Evolutionary conservation across 2,113 vertebrate species (phyloP), one percentile per base, ranked within the genome.

Genomic region (Pungitius pungitius): DNA sequence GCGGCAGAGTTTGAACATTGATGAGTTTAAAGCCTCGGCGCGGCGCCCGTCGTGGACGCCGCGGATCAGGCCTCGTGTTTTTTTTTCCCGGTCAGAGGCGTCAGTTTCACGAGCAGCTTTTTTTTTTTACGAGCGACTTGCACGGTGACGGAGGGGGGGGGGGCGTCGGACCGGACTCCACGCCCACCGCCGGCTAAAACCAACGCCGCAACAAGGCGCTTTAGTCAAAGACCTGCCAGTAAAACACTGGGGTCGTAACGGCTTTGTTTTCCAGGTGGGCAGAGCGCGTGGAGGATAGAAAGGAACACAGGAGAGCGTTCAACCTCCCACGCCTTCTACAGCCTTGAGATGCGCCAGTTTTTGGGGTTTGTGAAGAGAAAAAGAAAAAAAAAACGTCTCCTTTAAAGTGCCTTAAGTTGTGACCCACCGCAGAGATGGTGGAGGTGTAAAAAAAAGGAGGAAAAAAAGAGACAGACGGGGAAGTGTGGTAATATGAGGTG

Each of bases 161-260:
- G n/a, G n/a, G n/a, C n/a, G n/a, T n/a, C n/a, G n/a, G n/a, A n/a
- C n/a, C n/a, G n/a, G n/a, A n/a, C n/a, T n/a, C n/a, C n/a, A n/a
- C n/a, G n/a, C n/a, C n/a, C n/a, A n/a, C n/a, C n/a, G n/a, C n/a
- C n/a, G 70, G 82, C 92, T 89, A 91, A 90, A 93, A 91, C 87
- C 91, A 93, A 93, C 92, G 93, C 68, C 73, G 63, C 77, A 77
- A 85, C 91, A 91, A 85, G 85, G 88, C 70, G 90, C 89, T 89
- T 88, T 82, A 82, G 84, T 85, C 82, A 89, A 65, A 88, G 85
- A 82, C 58, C 80, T 55, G 80, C 74, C 84, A 86, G 85, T 91
- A 91, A 92, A 92, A 87, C 82, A 75, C 73, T 30, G 30, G 71
- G 35, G 69, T 56, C 79, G 76, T 72, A 47, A 73, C 69, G 60